Conservation (phyloP, 2,113 vertebrate genomes). For the Tachysurus vachellii region DNA sequence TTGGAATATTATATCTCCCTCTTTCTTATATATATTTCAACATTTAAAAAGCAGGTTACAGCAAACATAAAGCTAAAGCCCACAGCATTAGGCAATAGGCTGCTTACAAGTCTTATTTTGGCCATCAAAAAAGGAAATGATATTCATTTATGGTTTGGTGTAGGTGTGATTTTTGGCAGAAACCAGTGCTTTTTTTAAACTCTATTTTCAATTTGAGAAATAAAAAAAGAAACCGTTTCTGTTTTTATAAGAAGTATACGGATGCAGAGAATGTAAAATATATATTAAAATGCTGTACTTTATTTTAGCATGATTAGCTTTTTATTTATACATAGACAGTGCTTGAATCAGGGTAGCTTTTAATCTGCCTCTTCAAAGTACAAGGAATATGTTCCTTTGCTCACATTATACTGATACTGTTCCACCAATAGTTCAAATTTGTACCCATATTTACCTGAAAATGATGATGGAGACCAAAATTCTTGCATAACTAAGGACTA, state of each 20-base stretch:
- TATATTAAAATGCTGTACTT: background rate
- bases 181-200: background rate
- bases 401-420: background rate
- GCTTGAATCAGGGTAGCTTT: background rate
- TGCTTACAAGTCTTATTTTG: background rate
- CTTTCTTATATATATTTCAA: background rate
- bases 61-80: background rate
- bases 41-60: background rate
- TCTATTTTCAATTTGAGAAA: slow-evolving; percentile 10
- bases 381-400: background rate
- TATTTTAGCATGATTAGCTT: background rate
- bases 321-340: background rate
- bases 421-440: background rate
- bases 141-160: slow-evolving; percentile 4
- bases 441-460: background rate
- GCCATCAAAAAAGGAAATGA: slow-evolving; percentile 4
- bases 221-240: background rate
- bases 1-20: too few relatives aligned
- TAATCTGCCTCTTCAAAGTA: background rate
- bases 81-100: background rate
- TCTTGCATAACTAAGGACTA: slow-evolving; percentile 18
- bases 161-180: slow-evolving; percentile 6
- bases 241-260: background rate
- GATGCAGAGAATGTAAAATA: background rate
- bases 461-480: background rate